Evolutionary conservation across 35 echinoderm and acorn worm genomes (phyloP).

Genomic region (Stichopus chloronotus): DNA sequence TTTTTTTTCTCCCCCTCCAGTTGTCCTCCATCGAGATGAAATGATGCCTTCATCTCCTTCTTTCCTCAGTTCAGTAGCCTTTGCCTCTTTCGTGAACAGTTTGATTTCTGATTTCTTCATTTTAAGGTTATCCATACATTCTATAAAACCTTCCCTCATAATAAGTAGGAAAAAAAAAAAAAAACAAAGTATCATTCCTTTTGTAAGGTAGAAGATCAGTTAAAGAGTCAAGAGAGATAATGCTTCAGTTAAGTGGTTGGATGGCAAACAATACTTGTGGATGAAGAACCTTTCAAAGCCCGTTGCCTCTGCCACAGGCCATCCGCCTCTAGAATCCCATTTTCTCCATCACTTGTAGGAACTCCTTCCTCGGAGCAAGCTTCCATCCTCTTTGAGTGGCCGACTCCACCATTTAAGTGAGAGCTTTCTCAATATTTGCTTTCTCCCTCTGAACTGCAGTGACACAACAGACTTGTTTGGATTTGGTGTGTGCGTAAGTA

Average conservation of each 20-base stretch:
- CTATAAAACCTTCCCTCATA: not conserved
- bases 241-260: constrained; percentile 28
- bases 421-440: constrained; percentile 56
- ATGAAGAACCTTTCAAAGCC: constrained; percentile 25
- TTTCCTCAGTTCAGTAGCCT: too few relatives aligned
- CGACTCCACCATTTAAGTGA: constrained; percentile 39
- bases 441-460: constrained; percentile 21
- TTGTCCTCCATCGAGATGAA: too few relatives aligned
- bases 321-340: constrained; percentile 20
- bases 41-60: too few relatives aligned
- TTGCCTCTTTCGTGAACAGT: too few relatives aligned
- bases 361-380: constrained; percentile 36
- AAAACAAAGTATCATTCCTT: not conserved
- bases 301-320: constrained; percentile 22
- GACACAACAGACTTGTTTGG: constrained; percentile 49
- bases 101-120: too few relatives aligned
- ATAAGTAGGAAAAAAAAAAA: not conserved
- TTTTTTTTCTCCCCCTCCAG: too few relatives aligned
- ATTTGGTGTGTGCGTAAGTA: constrained; percentile 28
- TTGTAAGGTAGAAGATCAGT: constrained; percentile 22
- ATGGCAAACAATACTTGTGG: constrained; percentile 29
- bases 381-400: constrained; percentile 41
- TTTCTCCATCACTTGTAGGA: constrained; percentile 32
- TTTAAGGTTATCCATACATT: too few relatives aligned
- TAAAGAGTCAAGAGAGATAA: constrained; percentile 43